Base-by-base conservation (phyloP, 2,113 vertebrate species). In the Myotis yumanensis region DNA sequence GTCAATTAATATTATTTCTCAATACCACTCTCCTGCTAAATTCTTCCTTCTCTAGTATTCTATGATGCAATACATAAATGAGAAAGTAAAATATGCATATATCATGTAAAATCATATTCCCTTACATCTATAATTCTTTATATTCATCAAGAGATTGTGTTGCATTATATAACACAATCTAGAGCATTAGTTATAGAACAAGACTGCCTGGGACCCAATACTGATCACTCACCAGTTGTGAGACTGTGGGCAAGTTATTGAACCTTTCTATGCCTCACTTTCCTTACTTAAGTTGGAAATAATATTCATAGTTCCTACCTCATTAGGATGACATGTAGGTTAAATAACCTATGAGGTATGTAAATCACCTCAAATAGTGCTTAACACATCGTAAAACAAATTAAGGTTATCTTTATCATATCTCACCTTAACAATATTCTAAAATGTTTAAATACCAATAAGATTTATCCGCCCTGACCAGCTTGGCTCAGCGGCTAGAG, bases 381-480 rank as follows among this genome's bases (percentile, higher is more conserved):
- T 52, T 87, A 89, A 77, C 32, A 57, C 35, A 25, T 37, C 12
- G 40, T 54, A 71, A 88, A 89, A 81, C 23, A 89, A 76, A 96
- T 77, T 86, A 88, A 76, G 7, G 14, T 84, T 82, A 77, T 73
- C 68, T 79, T 92, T 91, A 75, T 40, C 46, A 73, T 82, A 90
- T 30, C 37, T 95, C 52, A 68, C n/a, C 25, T 83, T 83, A 76
- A 94, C 3, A 79, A 71, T 86, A 68, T 84, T 87, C 40, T 89
- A 82, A 94, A 87, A 81, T 87, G 17, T 90, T 89, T 59, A 87
- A 83, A 54, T 48, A 90, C 62, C 81, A 87, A 76, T 83, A 83
- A 89, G 52, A 68, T 28, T 73, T 35, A 96, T 64, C 20, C 8
- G 7, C 43, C 43, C 43, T 43, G 43, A 43, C 43, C 43, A 43